Percentiles rank a stretch among this genome's conserved stretches.
Evolutionary conservation across 2,113 vertebrate species (phyloP).

Genomic region (Chamaea fasciata): DNA sequence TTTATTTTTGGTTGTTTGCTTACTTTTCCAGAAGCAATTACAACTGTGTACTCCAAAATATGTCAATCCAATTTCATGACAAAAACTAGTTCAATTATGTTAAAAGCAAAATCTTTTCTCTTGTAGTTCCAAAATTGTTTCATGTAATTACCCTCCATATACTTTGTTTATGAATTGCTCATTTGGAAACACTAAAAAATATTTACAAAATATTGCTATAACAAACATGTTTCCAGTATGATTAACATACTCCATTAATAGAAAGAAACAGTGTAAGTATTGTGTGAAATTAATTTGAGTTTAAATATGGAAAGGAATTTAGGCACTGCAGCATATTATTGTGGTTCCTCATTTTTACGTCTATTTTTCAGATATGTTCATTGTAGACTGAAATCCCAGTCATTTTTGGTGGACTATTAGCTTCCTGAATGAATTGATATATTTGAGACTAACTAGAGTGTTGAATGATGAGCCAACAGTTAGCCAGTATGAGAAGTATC

Average conservation of each 20-base stretch:
- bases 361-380: neutral
- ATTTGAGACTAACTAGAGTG: neutral
- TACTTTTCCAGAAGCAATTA: neutral
- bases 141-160: neutral
- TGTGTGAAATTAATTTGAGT: neutral
- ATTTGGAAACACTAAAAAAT: neutral
- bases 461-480: neutral
- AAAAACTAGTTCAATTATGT: neutral
- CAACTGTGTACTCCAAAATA: neutral
- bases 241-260: neutral
- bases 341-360: neutral
- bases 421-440: neutral
- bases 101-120: neutral
- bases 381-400: neutral
- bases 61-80: neutral
- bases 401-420: neutral
- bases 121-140: neutral
- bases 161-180: neutral
- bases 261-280: neutral
- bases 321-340: neutral
- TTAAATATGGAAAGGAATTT: neutral
- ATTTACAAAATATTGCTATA: neutral
- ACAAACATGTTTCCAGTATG: neutral
- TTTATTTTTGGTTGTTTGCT: neutral
- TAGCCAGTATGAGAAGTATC: neutral